A percentile compares a stretch with the other conserved stretches of the same genome.
phyloP scores from a whole-genome alignment of 2,888 invertebrate genomes.

The Erebia ligea region DNA sequence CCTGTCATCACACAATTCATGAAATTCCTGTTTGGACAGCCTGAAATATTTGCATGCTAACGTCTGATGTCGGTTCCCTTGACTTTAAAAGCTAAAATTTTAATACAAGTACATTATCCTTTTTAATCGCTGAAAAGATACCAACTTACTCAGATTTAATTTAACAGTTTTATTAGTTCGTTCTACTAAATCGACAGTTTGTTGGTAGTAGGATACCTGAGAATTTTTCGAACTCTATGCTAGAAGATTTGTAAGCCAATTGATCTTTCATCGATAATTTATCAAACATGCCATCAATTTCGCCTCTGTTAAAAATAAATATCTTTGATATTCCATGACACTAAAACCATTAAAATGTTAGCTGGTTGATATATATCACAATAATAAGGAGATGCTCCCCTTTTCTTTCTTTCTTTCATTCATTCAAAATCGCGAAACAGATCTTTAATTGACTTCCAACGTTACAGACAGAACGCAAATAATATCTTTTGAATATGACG shows the following conservation, averaged over 20 bases:
- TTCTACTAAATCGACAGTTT: background rate
- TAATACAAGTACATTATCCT: background rate
- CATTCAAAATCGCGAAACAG: too few relatives aligned
- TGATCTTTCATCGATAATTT: background rate
- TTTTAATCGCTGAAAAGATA: background rate
- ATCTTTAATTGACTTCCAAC: too few relatives aligned
- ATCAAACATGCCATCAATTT: background rate
- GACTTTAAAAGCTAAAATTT: background rate
- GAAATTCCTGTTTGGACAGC: conserved; percentile 30
- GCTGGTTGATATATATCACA: too few relatives aligned
- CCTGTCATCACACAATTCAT: conserved; percentile 37
- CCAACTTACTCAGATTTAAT: background rate
- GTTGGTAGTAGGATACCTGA: background rate
- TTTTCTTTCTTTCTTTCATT: too few relatives aligned
- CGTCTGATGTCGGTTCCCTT: conserved; percentile 11
- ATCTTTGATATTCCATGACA: too few relatives aligned
- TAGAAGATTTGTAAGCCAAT: background rate
- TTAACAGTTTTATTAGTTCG: background rate
- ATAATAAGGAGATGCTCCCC: too few relatives aligned
- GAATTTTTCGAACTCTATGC: background rate
- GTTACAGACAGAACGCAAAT: too few relatives aligned
- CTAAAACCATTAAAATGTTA: too few relatives aligned
- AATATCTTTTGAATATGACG: too few relatives aligned
- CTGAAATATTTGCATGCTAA: conserved; percentile 26
- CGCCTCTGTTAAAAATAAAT: too few relatives aligned